Percentiles rank a stretch among this genome's conserved stretches.
Conservation (phyloP, 2,113 vertebrate species). For the Pedionomus torquatus region DNA sequence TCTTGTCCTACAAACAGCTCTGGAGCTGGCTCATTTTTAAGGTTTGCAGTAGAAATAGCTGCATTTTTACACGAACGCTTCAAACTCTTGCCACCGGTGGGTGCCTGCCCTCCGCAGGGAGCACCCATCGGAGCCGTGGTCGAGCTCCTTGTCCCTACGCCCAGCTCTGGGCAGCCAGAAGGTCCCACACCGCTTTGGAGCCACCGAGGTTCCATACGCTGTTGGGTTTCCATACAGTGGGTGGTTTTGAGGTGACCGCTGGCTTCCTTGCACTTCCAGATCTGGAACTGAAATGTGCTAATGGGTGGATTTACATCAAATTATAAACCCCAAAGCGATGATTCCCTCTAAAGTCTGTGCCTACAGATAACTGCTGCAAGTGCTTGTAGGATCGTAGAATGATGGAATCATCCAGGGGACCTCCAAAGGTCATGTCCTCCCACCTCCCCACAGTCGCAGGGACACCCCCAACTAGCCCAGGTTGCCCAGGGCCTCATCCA, state of each 20-base stretch:
- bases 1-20: background rate
- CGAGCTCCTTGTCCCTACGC: background rate
- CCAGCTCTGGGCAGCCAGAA: background rate
- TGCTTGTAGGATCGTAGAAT: no score
- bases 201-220: background rate
- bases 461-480: no score
- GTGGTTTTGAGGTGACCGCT: background rate
- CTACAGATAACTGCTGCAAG: background rate
- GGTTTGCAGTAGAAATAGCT: background rate
- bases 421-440: no score
- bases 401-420: no score
- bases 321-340: background rate
- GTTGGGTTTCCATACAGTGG: background rate
- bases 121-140: background rate
- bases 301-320: background rate
- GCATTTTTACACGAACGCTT: background rate
- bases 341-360: background rate
- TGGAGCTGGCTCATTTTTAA: background rate
- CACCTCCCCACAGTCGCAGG: no score
- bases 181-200: background rate
- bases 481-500: no score
- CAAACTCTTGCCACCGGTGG: background rate
- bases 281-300: background rate
- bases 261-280: background rate
- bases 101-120: background rate